Evolutionary conservation across 2,797 vertebrate genomes (phyloP).

Genomic region (Eutrigla gurnardus): DNA sequence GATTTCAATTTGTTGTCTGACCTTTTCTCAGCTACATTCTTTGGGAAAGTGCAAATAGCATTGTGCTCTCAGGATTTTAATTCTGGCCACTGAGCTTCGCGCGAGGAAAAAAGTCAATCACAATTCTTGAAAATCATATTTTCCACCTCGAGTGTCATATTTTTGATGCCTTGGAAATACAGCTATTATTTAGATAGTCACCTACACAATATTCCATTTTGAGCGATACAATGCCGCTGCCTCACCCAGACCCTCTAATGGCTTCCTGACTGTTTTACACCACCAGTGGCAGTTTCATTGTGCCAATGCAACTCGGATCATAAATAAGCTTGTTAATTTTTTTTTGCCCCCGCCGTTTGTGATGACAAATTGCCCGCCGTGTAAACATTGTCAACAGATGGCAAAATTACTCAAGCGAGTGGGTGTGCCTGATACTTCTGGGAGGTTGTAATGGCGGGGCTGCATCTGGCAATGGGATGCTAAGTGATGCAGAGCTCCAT

Average conservation of each 20-base stretch:
- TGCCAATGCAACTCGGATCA: conserved; percentile 64
- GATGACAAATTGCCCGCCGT: conserved; percentile 78
- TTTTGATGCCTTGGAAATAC: conserved; percentile 44
- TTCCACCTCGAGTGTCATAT: conserved; percentile 24
- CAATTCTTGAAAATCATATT: conserved; percentile 48
- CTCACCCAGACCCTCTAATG: conserved; percentile 17
- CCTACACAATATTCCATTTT: conserved; percentile 15
- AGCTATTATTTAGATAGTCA: conserved; percentile 35
- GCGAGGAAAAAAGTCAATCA: conserved; percentile 53
- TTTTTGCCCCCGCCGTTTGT: conserved; percentile 75
- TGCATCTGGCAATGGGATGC: conserved; percentile 70
- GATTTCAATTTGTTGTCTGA: conserved; percentile 79
- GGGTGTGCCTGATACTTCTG: conserved; percentile 68
- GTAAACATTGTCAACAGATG: conserved; percentile 85
- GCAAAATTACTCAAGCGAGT: conserved; percentile 78
- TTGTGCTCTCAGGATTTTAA: conserved; percentile 61
- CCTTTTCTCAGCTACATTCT: conserved; percentile 71
- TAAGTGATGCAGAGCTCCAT: conserved; percentile 75
- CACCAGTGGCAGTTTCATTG: conserved; percentile 70
- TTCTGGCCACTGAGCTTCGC: conserved; percentile 29
- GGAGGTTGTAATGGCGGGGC: conserved; percentile 72
- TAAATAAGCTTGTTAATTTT: conserved; percentile 80
- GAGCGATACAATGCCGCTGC: conserved; percentile 15
- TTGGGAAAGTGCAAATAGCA: conserved; percentile 64
- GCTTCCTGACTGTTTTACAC: conserved; percentile 51